These are phyloP conservation scores for Trissonchulus sp. DNA, from an alignment of 2,888 invertebrate genomes.

Conservation along the genomic window DNA sequence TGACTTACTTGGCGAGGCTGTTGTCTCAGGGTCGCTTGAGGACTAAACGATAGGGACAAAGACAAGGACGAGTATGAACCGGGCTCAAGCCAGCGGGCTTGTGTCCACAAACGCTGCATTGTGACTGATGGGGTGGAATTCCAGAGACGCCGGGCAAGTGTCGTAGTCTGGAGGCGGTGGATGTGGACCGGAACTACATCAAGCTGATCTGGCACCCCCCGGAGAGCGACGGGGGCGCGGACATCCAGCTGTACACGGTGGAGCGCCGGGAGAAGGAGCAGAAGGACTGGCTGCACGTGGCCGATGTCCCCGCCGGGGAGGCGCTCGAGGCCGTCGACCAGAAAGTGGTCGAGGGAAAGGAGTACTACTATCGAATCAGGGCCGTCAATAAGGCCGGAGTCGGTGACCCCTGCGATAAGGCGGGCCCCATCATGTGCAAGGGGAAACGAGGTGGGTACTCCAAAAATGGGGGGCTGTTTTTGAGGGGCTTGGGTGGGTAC, in stretches of 20 bases:
- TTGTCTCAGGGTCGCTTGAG: too few species aligned
- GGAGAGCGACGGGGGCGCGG: constrained; percentile 45
- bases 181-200: constrained; percentile 47
- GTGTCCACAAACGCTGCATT: too few species aligned
- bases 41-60: too few species aligned
- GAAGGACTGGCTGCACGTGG: constrained; percentile 50
- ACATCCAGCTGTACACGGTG: constrained; percentile 48
- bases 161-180: constrained; percentile 50
- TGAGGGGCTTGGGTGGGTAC: too few species aligned
- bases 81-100: too few species aligned
- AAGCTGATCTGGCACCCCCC: constrained; percentile 47
- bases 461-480: too few species aligned
- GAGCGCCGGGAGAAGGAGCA: constrained; percentile 52
- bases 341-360: constrained; percentile 52
- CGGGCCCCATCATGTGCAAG: constrained; percentile 41
- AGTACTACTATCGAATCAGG: constrained; percentile 55
- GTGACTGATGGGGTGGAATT: too few species aligned
- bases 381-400: constrained; percentile 84
- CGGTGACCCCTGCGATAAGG: constrained; percentile 70
- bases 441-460: constrained; percentile 45
- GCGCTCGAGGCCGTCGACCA: constrained; percentile 42
- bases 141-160: constrained; percentile 56
- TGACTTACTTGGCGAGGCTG: too few species aligned
- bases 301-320: constrained; percentile 41
- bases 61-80: too few species aligned